These are phyloP conservation scores for Aphidius gifuensis DNA, from an alignment of 1,140 invertebrate species.

Conservation along the genomic window DNA sequence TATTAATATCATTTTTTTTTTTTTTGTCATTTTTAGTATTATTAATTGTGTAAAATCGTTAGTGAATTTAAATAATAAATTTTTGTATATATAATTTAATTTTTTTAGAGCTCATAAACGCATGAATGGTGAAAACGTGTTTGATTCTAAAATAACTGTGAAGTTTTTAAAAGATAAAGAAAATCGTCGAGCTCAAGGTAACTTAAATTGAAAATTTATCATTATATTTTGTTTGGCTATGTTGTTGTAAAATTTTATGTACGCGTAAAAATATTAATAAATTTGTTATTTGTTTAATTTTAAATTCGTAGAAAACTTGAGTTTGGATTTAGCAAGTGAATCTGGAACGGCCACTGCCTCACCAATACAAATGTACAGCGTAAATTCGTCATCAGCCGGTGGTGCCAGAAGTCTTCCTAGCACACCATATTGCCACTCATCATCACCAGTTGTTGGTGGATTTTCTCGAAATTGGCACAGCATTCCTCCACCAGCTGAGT, in stretches of 20 bases:
- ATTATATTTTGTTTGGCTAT: no score
- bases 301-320: constrained; percentile 34
- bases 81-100: constrained; percentile 4
- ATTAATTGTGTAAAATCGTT: no score
- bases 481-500: constrained; percentile 39
- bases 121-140: constrained; percentile 20
- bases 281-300: not conserved
- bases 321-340: constrained; percentile 44
- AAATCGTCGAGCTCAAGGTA: constrained; percentile 17
- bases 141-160: constrained; percentile 18
- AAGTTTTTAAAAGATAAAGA: constrained; percentile 15
- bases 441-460: constrained; percentile 43
- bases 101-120: constrained; percentile 19
- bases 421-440: constrained; percentile 49
- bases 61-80: not conserved
- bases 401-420: constrained; percentile 48
- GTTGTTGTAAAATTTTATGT: no score
- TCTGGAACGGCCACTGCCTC: constrained; percentile 43
- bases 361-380: constrained; percentile 50
- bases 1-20: no score
- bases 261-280: no score
- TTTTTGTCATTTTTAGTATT: no score
- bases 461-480: constrained; percentile 43
- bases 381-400: constrained; percentile 33
- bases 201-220: constrained; percentile 31